phyloP scores from a whole-genome alignment of 1,140 invertebrate genomes.

The Diorhabda elongata region DNA sequence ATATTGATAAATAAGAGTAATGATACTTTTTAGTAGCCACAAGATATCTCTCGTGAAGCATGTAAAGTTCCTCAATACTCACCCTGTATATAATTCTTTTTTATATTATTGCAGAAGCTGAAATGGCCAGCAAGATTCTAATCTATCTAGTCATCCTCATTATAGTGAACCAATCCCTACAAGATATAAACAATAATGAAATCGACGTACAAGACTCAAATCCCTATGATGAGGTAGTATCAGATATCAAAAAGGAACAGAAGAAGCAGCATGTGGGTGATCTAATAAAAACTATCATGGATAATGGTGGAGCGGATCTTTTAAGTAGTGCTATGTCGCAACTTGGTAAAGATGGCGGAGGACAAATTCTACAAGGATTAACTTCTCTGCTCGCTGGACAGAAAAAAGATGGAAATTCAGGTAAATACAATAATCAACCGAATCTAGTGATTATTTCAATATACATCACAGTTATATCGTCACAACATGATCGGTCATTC shows the following conservation, averaged over 20 bases:
- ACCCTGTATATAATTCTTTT: not conserved
- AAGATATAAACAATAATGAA: conserved; percentile 20
- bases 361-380: conserved; percentile 48
- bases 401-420: conserved; percentile 19
- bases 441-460: no score
- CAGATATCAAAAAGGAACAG: conserved; percentile 44
- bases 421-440: not conserved
- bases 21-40: no score
- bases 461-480: no score
- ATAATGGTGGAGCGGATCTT: conserved; percentile 50
- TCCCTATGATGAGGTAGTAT: conserved; percentile 15
- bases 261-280: conserved; percentile 50
- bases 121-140: conserved; percentile 23
- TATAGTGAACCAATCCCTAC: conserved; percentile 11
- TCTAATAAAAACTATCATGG: conserved; percentile 54
- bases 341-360: conserved; percentile 29
- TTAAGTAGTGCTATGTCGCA: conserved; percentile 32
- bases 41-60: no score
- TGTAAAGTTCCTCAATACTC: no score
- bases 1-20: no score
- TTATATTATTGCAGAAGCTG: conserved; percentile 18
- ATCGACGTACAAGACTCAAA: conserved; percentile 12
- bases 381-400: conserved; percentile 44
- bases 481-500: no score
- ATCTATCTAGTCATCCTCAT: conserved; percentile 24